Percentiles rank a stretch among this genome's conserved stretches.
phyloP scores from a whole-genome alignment of 2,113 vertebrate species.

The Scopus umbretta region DNA sequence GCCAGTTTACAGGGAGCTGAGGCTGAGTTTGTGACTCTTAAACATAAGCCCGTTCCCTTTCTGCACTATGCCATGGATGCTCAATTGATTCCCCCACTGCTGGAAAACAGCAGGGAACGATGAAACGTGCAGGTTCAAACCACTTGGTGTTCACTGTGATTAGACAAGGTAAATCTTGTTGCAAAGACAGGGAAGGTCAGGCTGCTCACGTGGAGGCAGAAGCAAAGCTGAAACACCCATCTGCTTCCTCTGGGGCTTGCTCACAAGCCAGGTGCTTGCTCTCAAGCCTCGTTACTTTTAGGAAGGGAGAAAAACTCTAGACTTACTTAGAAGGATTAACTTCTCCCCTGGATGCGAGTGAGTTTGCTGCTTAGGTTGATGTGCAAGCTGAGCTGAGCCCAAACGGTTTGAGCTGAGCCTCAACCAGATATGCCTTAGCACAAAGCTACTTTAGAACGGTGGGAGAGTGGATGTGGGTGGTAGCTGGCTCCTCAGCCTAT shows the following conservation, averaged over 20 bases:
- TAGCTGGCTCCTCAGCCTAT: not conserved
- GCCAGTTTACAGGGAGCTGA: not conserved
- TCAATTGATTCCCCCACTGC: not conserved
- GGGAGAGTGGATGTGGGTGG: not conserved
- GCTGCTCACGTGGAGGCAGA: not conserved
- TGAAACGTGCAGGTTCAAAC: not conserved
- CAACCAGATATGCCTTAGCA: not conserved
- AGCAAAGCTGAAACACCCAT: not conserved
- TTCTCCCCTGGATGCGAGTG: not conserved
- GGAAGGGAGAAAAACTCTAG: not conserved
- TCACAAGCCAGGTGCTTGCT: not conserved
- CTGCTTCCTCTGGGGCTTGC: not conserved
- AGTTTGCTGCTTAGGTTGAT: not conserved
- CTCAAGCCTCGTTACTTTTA: not conserved
- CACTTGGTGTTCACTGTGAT: rapidly evolving
- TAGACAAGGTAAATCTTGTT: not conserved
- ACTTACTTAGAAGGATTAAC: not conserved
- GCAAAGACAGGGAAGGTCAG: not conserved
- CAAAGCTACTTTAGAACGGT: not conserved
- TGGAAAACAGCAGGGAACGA: not conserved
- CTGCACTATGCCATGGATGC: not conserved
- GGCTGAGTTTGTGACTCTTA: not conserved
- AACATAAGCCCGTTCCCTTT: not conserved
- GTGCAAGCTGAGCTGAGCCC: not conserved
- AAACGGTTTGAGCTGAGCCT: not conserved